Evolutionary conservation across 2,797 vertebrate species (phyloP).

Genomic region (Antrozous pallidus): DNA sequence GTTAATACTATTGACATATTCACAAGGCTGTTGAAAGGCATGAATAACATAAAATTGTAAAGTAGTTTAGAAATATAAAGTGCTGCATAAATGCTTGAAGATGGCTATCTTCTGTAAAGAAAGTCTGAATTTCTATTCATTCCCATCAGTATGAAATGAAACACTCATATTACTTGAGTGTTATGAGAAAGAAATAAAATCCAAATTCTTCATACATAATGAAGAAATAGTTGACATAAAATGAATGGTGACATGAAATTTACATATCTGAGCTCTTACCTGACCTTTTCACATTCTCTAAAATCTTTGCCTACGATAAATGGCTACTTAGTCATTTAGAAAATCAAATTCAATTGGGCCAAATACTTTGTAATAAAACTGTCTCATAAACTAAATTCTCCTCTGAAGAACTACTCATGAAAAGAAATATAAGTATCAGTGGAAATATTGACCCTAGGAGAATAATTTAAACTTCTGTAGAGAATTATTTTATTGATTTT

Average conservation of each 20-base stretch:
- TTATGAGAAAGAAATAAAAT: conserved; percentile 39
- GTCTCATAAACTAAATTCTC: conserved; percentile 47
- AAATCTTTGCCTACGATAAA: conserved; percentile 59
- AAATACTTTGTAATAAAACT: conserved; percentile 70
- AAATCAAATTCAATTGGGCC: conserved; percentile 63
- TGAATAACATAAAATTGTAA: conserved; percentile 14
- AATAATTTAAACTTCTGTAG: conserved; percentile 36
- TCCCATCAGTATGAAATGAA: conserved; percentile 37
- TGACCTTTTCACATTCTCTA: conserved; percentile 55
- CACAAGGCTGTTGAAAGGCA: conserved; percentile 29
- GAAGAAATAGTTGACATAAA: conserved; percentile 59
- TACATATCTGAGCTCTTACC: conserved; percentile 53
- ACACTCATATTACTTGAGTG: neutral
- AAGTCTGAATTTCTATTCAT: conserved; percentile 19
- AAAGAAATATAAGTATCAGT: conserved; percentile 41
- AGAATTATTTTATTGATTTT: conserved; percentile 49
- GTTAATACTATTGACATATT: conserved; percentile 12
- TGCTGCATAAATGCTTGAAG: neutral
- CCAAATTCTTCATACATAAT: conserved; percentile 14
- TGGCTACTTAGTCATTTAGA: conserved; percentile 56
- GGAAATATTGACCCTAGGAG: neutral
- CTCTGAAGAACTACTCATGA: conserved; percentile 49
- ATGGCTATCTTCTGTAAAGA: conserved; percentile 23
- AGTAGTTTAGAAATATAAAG: conserved; percentile 19
- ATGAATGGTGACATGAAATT: conserved; percentile 58